Evolutionary conservation across 2,888 invertebrate genomes (phyloP), one percentile per base, ranked within the genome.

Genomic region (Leptinotarsa juncta): DNA sequence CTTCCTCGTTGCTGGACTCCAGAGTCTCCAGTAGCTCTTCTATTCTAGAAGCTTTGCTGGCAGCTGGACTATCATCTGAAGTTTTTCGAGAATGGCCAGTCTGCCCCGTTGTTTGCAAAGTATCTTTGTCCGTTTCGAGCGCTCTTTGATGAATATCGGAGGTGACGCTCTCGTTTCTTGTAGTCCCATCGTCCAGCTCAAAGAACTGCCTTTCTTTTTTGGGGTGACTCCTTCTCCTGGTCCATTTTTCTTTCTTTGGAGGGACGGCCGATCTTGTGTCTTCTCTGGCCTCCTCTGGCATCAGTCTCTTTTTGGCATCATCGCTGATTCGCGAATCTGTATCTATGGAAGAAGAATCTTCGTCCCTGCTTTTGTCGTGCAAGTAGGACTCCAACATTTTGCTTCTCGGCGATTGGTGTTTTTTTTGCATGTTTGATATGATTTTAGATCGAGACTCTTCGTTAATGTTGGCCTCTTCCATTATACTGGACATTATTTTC

Each of bases 401-500:
- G 70, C 73, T 73, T 12, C 71, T 72, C 12, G 72, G 65, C 14
- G 69, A 62, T 50, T 53, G 55, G n/a, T 60, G 62, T 15, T 55
- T 67, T 20, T 73, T 74, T 51, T 78, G 55, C 18, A 78, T 74
- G 65, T 73, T 77, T 0, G 76, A 69, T 77, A 75, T 71, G 49
- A 76, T 78, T 57, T 70, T 77, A 12, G 62, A 18, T 62, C 76
- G 76, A 7, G 75, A 74, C 76, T 75, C 78, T 57, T 77, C 75
- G 55, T 72, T 69, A 51, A 74, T 76, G 20, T 81, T 78, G 15
- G 73, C 75, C 65, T 82, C 81, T 16, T 80, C 79, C 5, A 77
- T 75, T n/a, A 86, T 78, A 80, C 86, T 86, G 16, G 83, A 83
- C 84, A 85, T 85, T 70, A 86, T 79, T 67, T 84, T 84, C 42